A percentile compares a stretch with the other conserved stretches of the same genome.
Evolutionary conservation across 2,113 vertebrate genomes (phyloP).

Genomic region (Bungarus multicinctus): DNA sequence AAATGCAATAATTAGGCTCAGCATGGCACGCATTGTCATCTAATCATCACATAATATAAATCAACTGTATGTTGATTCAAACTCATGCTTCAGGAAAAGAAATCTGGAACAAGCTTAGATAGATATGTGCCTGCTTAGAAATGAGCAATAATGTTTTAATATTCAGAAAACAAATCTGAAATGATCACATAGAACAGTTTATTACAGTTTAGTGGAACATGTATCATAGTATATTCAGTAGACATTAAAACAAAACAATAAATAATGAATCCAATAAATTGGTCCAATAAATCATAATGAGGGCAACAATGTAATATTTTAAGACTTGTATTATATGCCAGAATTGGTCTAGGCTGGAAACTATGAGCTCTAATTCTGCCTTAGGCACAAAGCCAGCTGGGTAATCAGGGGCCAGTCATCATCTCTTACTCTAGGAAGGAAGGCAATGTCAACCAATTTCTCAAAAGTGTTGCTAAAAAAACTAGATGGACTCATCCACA

Average conservation of each 20-base stretch:
- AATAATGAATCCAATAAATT: not conserved
- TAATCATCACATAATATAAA: not conserved
- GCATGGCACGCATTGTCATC: not conserved
- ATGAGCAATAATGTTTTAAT: not conserved
- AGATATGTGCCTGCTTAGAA: not conserved
- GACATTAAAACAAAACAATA: not conserved
- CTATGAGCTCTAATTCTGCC: not conserved
- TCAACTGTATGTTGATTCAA: not conserved
- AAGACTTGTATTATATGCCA: not conserved
- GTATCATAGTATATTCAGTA: not conserved
- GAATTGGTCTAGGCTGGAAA: not conserved
- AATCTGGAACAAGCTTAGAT: not conserved
- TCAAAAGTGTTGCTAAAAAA: not conserved
- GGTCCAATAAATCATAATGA: not conserved
- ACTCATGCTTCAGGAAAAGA: not conserved
- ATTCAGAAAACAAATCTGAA: not conserved
- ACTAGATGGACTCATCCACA: not conserved
- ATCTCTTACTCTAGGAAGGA: not conserved
- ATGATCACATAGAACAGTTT: not conserved
- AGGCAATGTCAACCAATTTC: not conserved
- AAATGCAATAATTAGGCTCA: not conserved
- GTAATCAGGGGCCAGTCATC: not conserved
- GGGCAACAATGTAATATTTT: not conserved
- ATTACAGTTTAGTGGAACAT: not conserved
- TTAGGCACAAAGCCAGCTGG: not conserved